Conservation (phyloP, 1,140 invertebrate genomes). For the Lasaia peninsularis region DNA sequence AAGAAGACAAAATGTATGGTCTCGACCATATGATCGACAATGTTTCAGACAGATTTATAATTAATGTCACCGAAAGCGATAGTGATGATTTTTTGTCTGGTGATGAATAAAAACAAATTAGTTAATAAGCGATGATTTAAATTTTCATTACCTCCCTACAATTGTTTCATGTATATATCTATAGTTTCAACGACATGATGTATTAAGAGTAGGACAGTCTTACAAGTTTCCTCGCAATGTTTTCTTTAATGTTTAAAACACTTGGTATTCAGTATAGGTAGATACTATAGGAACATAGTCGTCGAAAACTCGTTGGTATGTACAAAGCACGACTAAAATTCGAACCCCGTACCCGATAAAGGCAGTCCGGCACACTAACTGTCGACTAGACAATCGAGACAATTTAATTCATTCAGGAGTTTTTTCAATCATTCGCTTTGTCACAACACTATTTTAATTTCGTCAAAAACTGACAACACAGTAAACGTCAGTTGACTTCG, state of each 20-base stretch:
- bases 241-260: not conserved
- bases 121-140: no score
- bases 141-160: no score
- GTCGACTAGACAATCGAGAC: not conserved
- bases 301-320: conserved; percentile 19
- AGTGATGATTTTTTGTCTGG: conserved; percentile 2
- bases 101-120: conserved; percentile 6
- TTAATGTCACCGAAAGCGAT: no score
- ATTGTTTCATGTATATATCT: not conserved
- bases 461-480: conserved; percentile 11
- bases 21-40: no score
- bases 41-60: not conserved
- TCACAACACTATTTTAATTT: conserved; percentile 17
- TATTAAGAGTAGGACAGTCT: not conserved
- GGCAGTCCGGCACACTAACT: conserved; percentile 15
- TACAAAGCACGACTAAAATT: conserved; percentile 19
- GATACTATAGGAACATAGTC: conserved; percentile 9
- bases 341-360: conserved; percentile 15
- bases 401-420: conserved; percentile 17
- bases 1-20: no score
- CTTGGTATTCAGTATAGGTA: conserved; percentile 4
- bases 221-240: no score
- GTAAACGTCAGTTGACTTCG: conserved; percentile 12
- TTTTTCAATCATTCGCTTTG: conserved; percentile 18
- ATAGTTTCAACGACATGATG: conserved; percentile 4